A percentile compares a stretch with the other conserved stretches of the same genome.
Conservation (phyloP, 2,888 invertebrate species). For the Ormia ochracea region DNA sequence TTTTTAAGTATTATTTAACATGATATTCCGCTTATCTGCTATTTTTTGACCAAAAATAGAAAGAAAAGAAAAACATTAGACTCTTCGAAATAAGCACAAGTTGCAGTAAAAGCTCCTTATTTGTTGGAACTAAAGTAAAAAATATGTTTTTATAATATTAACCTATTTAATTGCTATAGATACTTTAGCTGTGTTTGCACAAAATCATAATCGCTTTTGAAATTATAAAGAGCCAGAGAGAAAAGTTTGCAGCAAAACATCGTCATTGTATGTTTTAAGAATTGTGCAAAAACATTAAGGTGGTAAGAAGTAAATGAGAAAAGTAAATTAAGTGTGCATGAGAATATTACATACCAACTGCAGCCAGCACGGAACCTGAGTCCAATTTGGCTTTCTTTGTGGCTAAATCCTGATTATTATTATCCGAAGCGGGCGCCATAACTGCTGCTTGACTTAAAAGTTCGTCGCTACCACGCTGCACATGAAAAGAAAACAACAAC, state of each 20-base stretch:
- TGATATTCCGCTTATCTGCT: neutral
- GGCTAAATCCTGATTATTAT: conserved; percentile 93
- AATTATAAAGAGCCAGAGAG: conserved; percentile 12
- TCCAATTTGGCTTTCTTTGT: conserved; percentile 91
- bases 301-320: neutral
- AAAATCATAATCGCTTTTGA: conserved; percentile 18
- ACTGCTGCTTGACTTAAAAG: conserved; percentile 96
- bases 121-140: conserved; percentile 2
- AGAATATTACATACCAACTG: conserved; percentile 74
- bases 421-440: conserved; percentile 95
- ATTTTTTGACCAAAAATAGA: neutral
- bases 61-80: conserved; percentile 2
- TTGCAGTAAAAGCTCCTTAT: conserved; percentile 9
- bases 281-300: neutral
- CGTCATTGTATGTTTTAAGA: neutral
- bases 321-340: neutral
- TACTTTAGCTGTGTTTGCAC: conserved; percentile 30
- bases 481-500: conserved; percentile 49
- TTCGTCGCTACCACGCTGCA: conserved; percentile 98
- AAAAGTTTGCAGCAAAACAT: neutral
- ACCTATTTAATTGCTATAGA: conserved; percentile 54
- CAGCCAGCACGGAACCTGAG: conserved; percentile 76
- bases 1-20: conserved; percentile 28
- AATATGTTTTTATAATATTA: conserved; percentile 16
- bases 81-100: conserved; percentile 15